A percentile compares a stretch with the other conserved stretches of the same genome.
phyloP scores from a whole-genome alignment of 2,888 invertebrate species.

The Sceliomorpha sp. region DNA sequence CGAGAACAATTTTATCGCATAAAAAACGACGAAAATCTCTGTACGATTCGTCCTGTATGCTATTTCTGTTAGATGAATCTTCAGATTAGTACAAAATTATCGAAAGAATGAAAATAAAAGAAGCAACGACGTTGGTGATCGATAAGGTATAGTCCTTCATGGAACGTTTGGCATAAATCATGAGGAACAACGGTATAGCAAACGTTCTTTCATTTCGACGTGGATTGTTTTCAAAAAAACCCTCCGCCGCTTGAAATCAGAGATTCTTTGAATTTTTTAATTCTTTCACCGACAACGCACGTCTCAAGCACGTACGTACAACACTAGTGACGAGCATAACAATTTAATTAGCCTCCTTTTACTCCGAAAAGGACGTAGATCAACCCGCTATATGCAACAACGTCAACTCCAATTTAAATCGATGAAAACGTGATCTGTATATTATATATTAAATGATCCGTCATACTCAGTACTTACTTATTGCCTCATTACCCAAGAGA shows the following conservation, averaged over 20 bases:
- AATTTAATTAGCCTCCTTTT: conserved; percentile 39
- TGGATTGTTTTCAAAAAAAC: conserved; percentile 55
- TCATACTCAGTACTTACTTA: conserved; percentile 1
- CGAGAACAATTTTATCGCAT: no score
- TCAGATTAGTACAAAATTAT: no score
- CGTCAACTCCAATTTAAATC: conserved; percentile 18
- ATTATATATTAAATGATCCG: conserved; percentile 4
- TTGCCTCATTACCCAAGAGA: no score
- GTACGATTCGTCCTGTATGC: no score
- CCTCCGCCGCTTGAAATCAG: conserved; percentile 42
- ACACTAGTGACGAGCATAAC: conserved; percentile 35
- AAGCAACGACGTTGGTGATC: conserved; percentile 21
- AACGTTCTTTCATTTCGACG: conserved; percentile 48
- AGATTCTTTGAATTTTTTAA: conserved; percentile 51
- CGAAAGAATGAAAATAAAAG: conserved; percentile 10
- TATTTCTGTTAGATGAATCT: no score
- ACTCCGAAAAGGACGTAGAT: neutral
- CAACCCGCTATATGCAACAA: conserved; percentile 19
- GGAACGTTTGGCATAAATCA: conserved; percentile 33
- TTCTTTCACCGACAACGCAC: conserved; percentile 7
- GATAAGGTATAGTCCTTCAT: conserved; percentile 26
- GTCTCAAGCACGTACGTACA: conserved; percentile 16
- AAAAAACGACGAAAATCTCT: no score
- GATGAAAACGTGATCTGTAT: conserved; percentile 14
- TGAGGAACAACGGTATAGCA: conserved; percentile 47